phyloP scores from a whole-genome alignment of 2,113 vertebrate genomes.

The Malurus melanocephalus region DNA sequence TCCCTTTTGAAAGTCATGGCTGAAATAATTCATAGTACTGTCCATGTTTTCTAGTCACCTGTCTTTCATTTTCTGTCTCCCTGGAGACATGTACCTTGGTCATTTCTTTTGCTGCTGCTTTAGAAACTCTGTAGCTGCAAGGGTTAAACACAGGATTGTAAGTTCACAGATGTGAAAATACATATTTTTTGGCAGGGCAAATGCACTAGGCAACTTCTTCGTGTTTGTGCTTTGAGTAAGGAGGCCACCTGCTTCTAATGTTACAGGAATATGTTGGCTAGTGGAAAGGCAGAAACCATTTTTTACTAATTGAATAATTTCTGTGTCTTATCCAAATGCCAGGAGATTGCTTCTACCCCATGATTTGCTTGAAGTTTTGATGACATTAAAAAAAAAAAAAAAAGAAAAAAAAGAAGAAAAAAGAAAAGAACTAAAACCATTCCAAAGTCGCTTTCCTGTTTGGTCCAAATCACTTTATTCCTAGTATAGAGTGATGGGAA shows the following conservation, averaged over 20 bases:
- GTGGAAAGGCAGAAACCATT: constrained; percentile 47
- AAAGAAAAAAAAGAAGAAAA: background rate
- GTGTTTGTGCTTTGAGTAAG: constrained; percentile 37
- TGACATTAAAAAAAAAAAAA: constrained; percentile 39
- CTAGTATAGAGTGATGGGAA: background rate
- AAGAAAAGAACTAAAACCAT: background rate
- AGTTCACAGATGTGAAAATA: constrained; percentile 20
- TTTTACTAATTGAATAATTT: constrained; percentile 48
- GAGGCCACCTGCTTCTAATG: constrained; percentile 63
- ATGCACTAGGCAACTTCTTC: constrained; percentile 43
- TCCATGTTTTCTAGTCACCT: background rate
- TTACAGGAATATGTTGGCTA: constrained; percentile 50
- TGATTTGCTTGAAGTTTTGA: constrained; percentile 31
- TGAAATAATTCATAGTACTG: background rate
- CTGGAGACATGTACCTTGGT: background rate
- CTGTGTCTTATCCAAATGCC: constrained; percentile 25
- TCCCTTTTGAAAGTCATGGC: background rate
- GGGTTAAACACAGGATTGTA: constrained; percentile 19
- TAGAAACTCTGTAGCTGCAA: background rate
- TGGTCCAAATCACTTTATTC: background rate
- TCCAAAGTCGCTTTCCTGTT: constrained; percentile 30
- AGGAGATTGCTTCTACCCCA: background rate
- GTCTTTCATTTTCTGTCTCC: background rate
- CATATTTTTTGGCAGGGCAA: constrained; percentile 43
- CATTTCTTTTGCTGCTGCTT: background rate